phyloP scores from a whole-genome alignment of 2,888 invertebrate species.

The Eupithecia tripunctaria region DNA sequence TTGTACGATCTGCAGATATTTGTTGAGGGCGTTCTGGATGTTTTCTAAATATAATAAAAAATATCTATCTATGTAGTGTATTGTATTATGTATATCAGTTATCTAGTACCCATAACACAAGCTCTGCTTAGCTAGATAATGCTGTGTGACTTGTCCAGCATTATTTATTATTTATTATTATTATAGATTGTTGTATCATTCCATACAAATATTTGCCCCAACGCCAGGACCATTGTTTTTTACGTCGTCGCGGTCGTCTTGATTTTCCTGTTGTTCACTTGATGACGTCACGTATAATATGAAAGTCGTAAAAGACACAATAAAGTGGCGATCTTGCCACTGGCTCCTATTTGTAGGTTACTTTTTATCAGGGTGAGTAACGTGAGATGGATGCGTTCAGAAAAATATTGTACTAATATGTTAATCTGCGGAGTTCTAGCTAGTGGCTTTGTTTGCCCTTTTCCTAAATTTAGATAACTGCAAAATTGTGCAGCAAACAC shows the following conservation, averaged over 20 bases:
- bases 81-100: too few species aligned
- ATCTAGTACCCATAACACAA: too few species aligned
- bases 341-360: not conserved
- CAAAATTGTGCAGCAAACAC: too few species aligned
- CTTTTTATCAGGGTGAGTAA: not conserved
- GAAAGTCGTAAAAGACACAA: not conserved
- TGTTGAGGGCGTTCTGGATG: too few species aligned
- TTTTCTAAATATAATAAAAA: too few species aligned
- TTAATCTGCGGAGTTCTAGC: not conserved
- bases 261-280: not conserved
- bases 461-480: not conserved
- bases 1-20: too few species aligned
- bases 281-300: conserved; percentile 12
- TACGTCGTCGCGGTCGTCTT: not conserved
- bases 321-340: not conserved
- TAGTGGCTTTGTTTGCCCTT: not conserved
- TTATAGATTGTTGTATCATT: not conserved
- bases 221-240: not conserved
- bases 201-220: not conserved
- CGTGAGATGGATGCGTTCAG: not conserved
- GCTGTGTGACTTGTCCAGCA: too few species aligned
- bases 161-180: too few species aligned
- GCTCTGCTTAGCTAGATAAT: too few species aligned
- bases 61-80: too few species aligned
- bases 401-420: not conserved